Conservation (phyloP, 2,113 vertebrate species). For the Acrocephalus arundinaceus region DNA sequence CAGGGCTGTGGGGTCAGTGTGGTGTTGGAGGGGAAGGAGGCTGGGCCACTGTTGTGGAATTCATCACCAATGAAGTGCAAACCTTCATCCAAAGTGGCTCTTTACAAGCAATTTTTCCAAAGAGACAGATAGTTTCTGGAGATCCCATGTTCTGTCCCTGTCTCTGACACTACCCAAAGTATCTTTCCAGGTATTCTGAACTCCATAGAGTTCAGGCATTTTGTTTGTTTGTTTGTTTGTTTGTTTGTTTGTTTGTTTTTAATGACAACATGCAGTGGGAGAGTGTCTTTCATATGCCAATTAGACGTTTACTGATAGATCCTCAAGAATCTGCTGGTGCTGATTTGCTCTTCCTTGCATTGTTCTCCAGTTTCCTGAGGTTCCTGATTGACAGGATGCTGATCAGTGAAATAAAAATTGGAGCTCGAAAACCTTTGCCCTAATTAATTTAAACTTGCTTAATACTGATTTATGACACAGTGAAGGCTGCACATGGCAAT, state of each 20-base stretch:
- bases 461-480: background rate
- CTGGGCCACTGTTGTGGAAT: background rate
- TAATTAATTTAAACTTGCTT: background rate
- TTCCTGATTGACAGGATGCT: background rate
- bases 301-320: background rate
- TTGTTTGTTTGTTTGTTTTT: background rate
- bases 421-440: background rate
- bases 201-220: too few relatives aligned
- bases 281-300: background rate
- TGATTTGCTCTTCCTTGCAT: background rate
- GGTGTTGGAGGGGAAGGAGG: background rate
- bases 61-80: background rate
- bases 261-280: background rate
- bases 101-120: background rate
- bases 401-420: background rate
- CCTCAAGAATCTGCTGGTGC: background rate
- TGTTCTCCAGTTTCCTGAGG: background rate
- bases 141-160: background rate
- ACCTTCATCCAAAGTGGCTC: background rate
- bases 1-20: background rate
- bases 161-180: background rate
- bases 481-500: background rate
- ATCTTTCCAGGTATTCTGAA: background rate
- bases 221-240: background rate
- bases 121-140: background rate